These are phyloP conservation scores for Eledone cirrhosa DNA, from an alignment of 2,888 invertebrate species.

Conservation along the genomic window DNA sequence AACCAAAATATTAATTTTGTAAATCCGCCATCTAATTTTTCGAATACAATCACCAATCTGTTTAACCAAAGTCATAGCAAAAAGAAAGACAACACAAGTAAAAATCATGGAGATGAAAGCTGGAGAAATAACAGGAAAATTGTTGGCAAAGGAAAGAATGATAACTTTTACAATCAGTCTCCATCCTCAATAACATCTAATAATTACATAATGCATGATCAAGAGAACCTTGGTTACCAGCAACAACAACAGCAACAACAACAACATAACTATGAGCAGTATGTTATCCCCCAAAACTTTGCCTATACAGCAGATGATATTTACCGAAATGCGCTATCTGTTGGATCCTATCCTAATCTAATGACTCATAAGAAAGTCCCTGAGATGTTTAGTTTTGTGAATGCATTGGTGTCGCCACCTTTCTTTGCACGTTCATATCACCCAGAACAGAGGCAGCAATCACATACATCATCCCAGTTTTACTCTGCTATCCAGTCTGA, in stretches of 20 bases:
- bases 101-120: background rate
- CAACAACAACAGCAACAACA: background rate
- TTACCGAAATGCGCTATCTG: conserved; percentile 51
- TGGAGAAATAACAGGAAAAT: background rate
- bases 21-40: background rate
- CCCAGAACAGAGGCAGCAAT: background rate
- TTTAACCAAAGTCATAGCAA: conserved; percentile 1
- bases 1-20: background rate
- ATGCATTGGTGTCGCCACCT: conserved; percentile 10
- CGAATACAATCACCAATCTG: background rate
- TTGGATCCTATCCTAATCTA: conserved; percentile 2
- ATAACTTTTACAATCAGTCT: background rate
- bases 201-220: background rate
- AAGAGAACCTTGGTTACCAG: background rate
- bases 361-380: conserved; percentile 15
- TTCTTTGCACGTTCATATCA: background rate
- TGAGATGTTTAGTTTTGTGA: conserved; percentile 20
- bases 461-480: background rate
- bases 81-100: background rate
- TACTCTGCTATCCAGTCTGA: background rate
- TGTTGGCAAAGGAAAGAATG: background rate
- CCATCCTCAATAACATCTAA: background rate
- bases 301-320: conserved; percentile 59
- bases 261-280: conserved; percentile 48
- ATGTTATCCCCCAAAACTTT: conserved; percentile 48